A percentile compares a stretch with the other conserved stretches of the same genome.
phyloP scores from a whole-genome alignment of 2,888 invertebrate genomes.

The Vanessa cardui region DNA sequence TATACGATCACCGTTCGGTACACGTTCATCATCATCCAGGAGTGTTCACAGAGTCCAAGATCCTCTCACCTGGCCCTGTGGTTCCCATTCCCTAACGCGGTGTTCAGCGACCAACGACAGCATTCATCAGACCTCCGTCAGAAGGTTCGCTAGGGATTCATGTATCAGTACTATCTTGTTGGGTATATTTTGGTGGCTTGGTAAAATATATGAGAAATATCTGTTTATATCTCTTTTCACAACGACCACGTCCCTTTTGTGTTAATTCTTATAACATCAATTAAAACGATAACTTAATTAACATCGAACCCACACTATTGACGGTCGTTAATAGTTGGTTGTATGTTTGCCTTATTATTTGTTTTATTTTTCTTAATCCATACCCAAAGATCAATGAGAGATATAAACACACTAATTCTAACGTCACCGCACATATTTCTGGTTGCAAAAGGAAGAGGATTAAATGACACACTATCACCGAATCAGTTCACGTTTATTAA shows the following conservation, averaged over 20 bases:
- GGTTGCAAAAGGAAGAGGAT: conserved; percentile 41
- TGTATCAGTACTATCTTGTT: conserved; percentile 31
- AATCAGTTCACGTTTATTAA: conserved; percentile 30
- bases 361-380: neutral
- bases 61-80: conserved; percentile 82
- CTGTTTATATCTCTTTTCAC: conserved; percentile 31
- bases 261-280: neutral
- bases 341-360: too few relatives aligned
- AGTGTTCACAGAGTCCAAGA: conserved; percentile 81
- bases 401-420: conserved; percentile 36
- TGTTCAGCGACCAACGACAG: conserved; percentile 79
- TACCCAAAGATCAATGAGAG: conserved; percentile 29
- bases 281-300: too few relatives aligned
- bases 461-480: conserved; percentile 37
- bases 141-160: conserved; percentile 67
- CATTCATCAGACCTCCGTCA: conserved; percentile 77
- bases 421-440: conserved; percentile 42
- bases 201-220: conserved; percentile 23
- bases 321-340: too few relatives aligned
- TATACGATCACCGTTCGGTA: conserved; percentile 21
- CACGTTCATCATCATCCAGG: conserved; percentile 44
- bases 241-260: neutral
- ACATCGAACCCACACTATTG: too few relatives aligned
- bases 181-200: conserved; percentile 42
- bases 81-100: conserved; percentile 84